A percentile compares a stretch with the other conserved stretches of the same genome.
Evolutionary conservation across 2,113 vertebrate genomes (phyloP).

Genomic region (Perccottus glenii): DNA sequence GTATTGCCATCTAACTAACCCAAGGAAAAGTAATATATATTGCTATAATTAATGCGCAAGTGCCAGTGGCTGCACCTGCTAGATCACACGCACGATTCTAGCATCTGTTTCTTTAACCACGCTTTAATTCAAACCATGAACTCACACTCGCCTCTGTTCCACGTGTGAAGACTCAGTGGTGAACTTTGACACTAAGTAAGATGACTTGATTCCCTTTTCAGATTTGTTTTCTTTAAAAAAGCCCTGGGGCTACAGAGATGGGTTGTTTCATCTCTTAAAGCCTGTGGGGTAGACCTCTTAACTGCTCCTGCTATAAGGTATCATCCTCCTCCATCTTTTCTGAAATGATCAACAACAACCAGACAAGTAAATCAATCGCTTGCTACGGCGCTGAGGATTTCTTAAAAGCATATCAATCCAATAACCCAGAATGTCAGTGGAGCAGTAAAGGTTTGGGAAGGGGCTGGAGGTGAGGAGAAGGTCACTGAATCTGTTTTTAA

Average conservation of each 20-base stretch:
- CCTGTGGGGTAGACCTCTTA: constrained; percentile 31
- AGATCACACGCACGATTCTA: not conserved
- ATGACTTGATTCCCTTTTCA: constrained; percentile 32
- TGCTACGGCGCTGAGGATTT: not conserved
- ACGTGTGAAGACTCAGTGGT: not conserved
- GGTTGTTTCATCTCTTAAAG: constrained; percentile 35
- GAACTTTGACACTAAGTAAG: constrained; percentile 26
- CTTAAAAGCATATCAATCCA: not conserved
- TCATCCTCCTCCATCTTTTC: constrained; percentile 12
- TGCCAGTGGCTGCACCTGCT: not conserved
- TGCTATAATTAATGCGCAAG: constrained; percentile 5
- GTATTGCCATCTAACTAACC: not conserved
- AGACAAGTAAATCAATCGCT: constrained; percentile 19
- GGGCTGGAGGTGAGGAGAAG: constrained; percentile 32
- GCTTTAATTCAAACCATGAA: constrained; percentile 10
- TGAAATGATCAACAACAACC: constrained; percentile 4
- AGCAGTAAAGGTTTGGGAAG: constrained; percentile 47
- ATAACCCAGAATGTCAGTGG: constrained; percentile 27
- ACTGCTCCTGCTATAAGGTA: constrained; percentile 19
- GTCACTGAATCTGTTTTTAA: constrained; percentile 13
- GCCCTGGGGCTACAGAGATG: constrained; percentile 22
- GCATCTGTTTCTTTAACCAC: not conserved
- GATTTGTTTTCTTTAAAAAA: constrained; percentile 20
- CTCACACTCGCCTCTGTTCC: constrained; percentile 13
- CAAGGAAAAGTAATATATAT: constrained; percentile 1